Conservation (phyloP, 2,113 vertebrate species). For the Arizona elegans region DNA sequence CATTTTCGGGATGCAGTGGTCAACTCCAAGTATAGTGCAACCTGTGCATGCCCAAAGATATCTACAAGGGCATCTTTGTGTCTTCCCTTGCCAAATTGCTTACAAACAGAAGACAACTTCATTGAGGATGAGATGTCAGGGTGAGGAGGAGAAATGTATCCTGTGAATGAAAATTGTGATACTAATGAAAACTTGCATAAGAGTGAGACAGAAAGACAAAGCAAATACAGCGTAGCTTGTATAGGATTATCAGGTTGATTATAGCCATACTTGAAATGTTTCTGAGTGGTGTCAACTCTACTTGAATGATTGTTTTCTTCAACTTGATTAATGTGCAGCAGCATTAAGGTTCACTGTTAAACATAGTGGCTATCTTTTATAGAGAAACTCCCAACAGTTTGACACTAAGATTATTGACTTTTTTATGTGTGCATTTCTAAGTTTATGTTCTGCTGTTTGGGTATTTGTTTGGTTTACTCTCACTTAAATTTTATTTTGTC, state of each 20-base stretch:
- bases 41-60: background rate
- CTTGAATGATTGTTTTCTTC: constrained; percentile 89
- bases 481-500: constrained; percentile 79
- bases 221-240: constrained; percentile 67
- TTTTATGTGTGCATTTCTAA: constrained; percentile 78
- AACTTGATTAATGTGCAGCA: constrained; percentile 81
- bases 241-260: constrained; percentile 84
- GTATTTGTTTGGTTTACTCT: constrained; percentile 66
- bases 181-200: constrained; percentile 81
- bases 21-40: background rate
- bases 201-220: constrained; percentile 70
- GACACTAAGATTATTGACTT: constrained; percentile 89
- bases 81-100: constrained; percentile 80
- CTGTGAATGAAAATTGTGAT: constrained; percentile 74
- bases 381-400: constrained; percentile 82
- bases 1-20: background rate
- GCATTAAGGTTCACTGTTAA: constrained; percentile 80
- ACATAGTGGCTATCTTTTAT: constrained; percentile 82
- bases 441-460: constrained; percentile 72
- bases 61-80: background rate
- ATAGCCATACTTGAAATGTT: constrained; percentile 98
- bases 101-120: constrained; percentile 59
- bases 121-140: constrained; percentile 19
- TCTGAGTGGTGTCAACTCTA: constrained; percentile 91
- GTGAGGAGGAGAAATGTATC: constrained; percentile 33